Conservation (phyloP, 2,888 invertebrate species). For the Petrophora chlorosata region DNA sequence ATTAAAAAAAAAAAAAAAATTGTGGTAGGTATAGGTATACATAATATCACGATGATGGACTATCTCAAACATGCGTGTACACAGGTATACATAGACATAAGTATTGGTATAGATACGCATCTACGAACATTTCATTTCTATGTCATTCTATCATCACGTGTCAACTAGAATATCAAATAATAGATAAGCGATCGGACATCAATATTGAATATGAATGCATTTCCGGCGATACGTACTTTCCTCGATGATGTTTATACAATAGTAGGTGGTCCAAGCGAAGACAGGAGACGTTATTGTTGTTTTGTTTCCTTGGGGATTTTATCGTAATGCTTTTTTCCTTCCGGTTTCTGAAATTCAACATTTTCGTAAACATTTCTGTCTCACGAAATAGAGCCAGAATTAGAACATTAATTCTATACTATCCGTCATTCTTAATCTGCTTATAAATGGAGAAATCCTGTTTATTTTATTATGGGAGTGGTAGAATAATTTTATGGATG, state of each 20-base stretch:
- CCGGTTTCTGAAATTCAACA: conserved; percentile 11
- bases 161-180: conserved; percentile 30
- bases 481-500: background rate
- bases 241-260: conserved; percentile 4
- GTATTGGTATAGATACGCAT: conserved; percentile 1
- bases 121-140: conserved; percentile 10
- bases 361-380: conserved; percentile 17
- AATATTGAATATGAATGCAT: conserved; percentile 37
- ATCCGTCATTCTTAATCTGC: conserved; percentile 40
- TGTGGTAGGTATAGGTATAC: no score
- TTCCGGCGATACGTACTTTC: conserved; percentile 27
- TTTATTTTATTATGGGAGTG: conserved; percentile 14
- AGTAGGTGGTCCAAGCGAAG: conserved; percentile 10
- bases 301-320: conserved; percentile 7
- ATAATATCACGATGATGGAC: no score
- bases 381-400: conserved; percentile 18
- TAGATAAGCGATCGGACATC: conserved; percentile 29
- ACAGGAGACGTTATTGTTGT: background rate
- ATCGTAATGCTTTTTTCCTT: conserved; percentile 23
- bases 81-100: background rate
- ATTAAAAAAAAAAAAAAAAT: no score
- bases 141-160: conserved; percentile 19
- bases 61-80: no score
- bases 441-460: conserved; percentile 31
- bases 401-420: conserved; percentile 28